Conservation (phyloP, 37 sponge, comb jelly and placozoan genomes). For the Aphrocallistes beatrix region DNA sequence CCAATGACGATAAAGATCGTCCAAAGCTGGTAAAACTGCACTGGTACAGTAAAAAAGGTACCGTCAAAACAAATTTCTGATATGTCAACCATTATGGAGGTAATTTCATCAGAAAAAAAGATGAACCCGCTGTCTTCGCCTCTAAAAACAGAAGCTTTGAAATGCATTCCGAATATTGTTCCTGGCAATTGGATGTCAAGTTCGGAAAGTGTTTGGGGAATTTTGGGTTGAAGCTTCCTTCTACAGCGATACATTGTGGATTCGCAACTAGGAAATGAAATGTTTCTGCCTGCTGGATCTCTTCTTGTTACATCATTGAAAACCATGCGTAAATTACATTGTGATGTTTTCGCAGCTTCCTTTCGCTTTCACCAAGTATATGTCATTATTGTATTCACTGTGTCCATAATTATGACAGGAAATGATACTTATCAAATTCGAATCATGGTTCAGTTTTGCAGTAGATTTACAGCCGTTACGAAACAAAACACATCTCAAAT, state of each 20-base stretch:
- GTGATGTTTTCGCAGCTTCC: background rate
- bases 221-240: background rate
- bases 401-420: background rate
- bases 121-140: constrained; percentile 17
- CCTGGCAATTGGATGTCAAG: background rate
- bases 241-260: background rate
- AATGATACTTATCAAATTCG: background rate
- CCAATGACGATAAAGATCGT: constrained; percentile 14
- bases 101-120: background rate
- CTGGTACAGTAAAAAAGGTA: constrained; percentile 13
- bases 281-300: background rate
- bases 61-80: constrained; percentile 14
- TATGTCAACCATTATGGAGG: constrained; percentile 16
- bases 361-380: background rate
- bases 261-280: background rate
- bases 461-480: background rate
- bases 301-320: background rate
- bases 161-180: background rate
- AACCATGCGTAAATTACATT: background rate
- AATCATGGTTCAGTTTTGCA: background rate
- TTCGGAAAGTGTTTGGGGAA: background rate
- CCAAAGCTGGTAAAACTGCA: constrained; percentile 18
- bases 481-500: constrained; percentile 6
- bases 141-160: constrained; percentile 20
- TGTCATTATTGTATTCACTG: background rate